Evolutionary conservation across 2,113 vertebrate genomes (phyloP), one percentile per base, ranked within the genome.

Genomic region (Lampris incognitus): DNA sequence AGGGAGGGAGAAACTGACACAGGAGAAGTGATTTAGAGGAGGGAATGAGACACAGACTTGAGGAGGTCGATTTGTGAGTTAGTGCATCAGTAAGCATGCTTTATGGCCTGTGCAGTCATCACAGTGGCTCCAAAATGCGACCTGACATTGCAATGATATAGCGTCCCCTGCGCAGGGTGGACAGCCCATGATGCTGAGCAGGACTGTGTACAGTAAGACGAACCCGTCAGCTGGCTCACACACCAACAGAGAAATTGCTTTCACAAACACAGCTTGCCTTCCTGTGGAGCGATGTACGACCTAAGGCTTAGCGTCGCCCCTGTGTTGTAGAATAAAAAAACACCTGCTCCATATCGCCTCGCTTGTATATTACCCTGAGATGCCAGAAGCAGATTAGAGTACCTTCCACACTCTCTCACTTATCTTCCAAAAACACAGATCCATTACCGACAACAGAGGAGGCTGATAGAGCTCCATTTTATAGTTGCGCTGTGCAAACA

Each of bases 371-470:
- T 85, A 87, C 78, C 63, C 55, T 24, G 68, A 87, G 84, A 82
- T 90, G 74, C 64, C 60, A 50, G 9, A 8, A 49, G 10, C n/a
- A 84, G 86, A 87, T 87, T 71, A 64, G 50, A 49, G 54, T 54
- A 44, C 10, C 41, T 38, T 37, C 63, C 58, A 58, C 66, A 65
- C 40, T 49, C 80, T 82, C 49, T 42, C 40, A 4, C 76, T 67
- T 69, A 71, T 83, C 85, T 79, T 82, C 79, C 72, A 55, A 86
- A 88, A 91, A 88, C 84, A 87, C 39, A 84, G 81, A 66, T 61
- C 54, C 74, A 85, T 85, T 68, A 86, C 57, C 39, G 56, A 57
- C 54, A 77, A 81, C 74, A 77, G 64, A 2, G 44, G 46, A 69
- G 76, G 77, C 58, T 2, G 68, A 83, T 55, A 62, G 54, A 38